These are phyloP conservation scores for Euthynnus affinis DNA, from an alignment of 2,797 vertebrate species.

Conservation along the genomic window DNA sequence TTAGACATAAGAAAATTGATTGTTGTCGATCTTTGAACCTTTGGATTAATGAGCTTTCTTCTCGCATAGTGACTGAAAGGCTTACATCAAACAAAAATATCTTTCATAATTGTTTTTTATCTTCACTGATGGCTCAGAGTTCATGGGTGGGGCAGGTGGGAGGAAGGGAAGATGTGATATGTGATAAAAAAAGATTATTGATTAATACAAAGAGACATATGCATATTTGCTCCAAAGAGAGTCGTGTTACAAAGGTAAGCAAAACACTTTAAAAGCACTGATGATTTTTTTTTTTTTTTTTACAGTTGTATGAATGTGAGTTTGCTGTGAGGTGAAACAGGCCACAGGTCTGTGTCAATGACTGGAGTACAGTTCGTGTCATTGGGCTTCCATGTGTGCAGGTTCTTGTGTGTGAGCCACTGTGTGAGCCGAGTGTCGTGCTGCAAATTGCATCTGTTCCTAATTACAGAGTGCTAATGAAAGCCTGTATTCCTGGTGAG, in stretches of 20 bases:
- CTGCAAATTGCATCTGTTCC: constrained; percentile 88
- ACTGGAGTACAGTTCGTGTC: constrained; percentile 34
- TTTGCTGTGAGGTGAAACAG: constrained; percentile 25
- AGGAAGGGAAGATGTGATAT: no score
- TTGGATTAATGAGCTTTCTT: not conserved
- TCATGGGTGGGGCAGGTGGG: not conserved
- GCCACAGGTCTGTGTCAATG: constrained; percentile 8
- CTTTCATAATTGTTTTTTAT: not conserved
- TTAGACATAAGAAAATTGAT: not conserved
- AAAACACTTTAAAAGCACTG: not conserved
- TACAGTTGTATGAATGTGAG: not conserved
- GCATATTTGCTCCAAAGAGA: not conserved
- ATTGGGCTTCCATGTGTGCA: constrained; percentile 27
- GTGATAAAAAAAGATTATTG: not conserved
- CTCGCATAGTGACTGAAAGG: not conserved
- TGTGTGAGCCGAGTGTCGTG: constrained; percentile 43
- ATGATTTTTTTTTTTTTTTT: no score
- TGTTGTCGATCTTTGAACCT: not conserved
- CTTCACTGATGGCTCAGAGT: no score
- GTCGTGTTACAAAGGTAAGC: not conserved
- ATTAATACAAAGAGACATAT: not conserved
- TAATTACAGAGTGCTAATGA: constrained; percentile 91
- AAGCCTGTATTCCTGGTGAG: constrained; percentile 84
- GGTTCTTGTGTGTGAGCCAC: constrained; percentile 41
- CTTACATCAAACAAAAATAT: not conserved